phyloP scores from a whole-genome alignment of 2,113 vertebrate genomes.

The Phalacrocorax aristotelis region DNA sequence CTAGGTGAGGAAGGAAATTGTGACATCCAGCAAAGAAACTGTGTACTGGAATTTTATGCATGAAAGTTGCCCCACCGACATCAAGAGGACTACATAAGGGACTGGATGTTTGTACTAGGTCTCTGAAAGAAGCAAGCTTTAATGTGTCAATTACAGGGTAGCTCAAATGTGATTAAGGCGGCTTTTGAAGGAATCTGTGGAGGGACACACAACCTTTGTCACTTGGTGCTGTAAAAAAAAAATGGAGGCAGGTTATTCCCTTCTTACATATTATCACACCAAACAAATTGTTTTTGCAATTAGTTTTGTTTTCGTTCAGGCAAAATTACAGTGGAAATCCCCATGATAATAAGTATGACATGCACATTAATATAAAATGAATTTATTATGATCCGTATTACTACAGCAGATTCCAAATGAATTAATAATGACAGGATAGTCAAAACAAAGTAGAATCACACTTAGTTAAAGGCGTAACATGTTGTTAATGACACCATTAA shows the following conservation, averaged over 20 bases:
- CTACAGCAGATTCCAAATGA: conserved; percentile 32
- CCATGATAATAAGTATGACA: conserved; percentile 11
- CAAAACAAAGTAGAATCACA: conserved; percentile 23
- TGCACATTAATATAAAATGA: conserved; percentile 43
- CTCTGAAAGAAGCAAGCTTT: neutral
- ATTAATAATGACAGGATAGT: conserved; percentile 56
- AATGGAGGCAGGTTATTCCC: neutral
- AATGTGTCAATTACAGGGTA: neutral
- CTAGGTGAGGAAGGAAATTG: neutral
- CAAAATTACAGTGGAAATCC: neutral
- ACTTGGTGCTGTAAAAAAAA: neutral
- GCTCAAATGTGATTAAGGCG: neutral
- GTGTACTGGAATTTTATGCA: neutral
- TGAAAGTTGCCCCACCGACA: neutral
- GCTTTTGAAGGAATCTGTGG: neutral
- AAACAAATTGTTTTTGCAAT: conserved; percentile 29
- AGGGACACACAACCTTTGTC: neutral
- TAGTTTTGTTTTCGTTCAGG: neutral
- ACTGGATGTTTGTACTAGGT: neutral
- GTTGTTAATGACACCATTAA: neutral
- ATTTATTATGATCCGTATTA: conserved; percentile 18
- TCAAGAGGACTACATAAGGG: neutral
- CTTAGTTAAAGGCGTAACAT: neutral
- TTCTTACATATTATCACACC: neutral
- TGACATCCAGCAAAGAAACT: neutral